phyloP scores from a whole-genome alignment of 2,888 invertebrate genomes.

The Argyresthia albistria region DNA sequence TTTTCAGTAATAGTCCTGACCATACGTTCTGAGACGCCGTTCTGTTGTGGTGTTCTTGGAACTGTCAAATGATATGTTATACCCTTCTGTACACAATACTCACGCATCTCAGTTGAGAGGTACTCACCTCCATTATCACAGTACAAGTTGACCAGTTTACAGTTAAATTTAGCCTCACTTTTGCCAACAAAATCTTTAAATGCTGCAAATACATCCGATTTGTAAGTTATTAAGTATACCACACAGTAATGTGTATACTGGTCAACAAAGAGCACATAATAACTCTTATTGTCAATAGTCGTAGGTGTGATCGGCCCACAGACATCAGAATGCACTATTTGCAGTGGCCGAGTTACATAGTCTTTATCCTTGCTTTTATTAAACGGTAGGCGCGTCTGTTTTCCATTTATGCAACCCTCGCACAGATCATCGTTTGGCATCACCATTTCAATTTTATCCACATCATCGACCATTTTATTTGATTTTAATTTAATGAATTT shows the following conservation, averaged over 20 bases:
- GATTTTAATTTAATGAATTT: constrained; percentile 15
- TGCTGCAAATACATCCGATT: not conserved
- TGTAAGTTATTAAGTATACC: not conserved
- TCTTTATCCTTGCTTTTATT: constrained; percentile 2
- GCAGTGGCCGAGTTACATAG: not conserved
- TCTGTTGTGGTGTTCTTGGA: not conserved
- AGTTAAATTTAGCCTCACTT: not conserved
- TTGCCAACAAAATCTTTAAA: not conserved
- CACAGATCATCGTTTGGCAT: constrained; percentile 19
- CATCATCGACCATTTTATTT: constrained; percentile 12
- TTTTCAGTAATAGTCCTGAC: not conserved
- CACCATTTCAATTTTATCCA: constrained; percentile 7
- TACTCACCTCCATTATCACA: not conserved
- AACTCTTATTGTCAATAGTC: constrained; percentile 24
- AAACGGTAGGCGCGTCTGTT: constrained; percentile 31
- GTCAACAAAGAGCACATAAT: constrained; percentile 9
- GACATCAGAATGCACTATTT: constrained; percentile 25
- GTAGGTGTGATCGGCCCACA: constrained; percentile 26
- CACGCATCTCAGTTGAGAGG: not conserved
- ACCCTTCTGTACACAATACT: not conserved
- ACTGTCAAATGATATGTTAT: not conserved
- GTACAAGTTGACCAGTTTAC: not conserved
- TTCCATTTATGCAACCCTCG: constrained; percentile 29
- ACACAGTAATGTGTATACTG: not conserved
- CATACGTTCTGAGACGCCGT: not conserved